Base-by-base conservation (phyloP, 2,888 invertebrate species). In the Cancer borealis region DNA sequence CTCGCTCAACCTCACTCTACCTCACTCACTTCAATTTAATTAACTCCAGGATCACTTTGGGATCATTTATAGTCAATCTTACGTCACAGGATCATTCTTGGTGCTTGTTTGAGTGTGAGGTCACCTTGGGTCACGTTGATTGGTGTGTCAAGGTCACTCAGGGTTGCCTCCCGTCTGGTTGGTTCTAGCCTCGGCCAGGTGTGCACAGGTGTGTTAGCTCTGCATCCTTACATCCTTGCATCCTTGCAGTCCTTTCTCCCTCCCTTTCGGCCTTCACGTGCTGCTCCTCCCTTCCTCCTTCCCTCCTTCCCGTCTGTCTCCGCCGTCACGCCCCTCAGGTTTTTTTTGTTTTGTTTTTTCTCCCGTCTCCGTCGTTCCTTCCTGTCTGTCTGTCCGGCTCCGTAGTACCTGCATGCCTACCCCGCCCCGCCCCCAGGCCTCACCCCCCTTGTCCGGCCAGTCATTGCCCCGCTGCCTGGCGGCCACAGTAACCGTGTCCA, bases 301-400 rank as follows among this genome's bases (percentile, higher is more conserved):
- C 26, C 73, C 26, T 73, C 73, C 73, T 26, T 73, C 73, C 73
- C 26, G 8, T 73, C 8, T 26, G 73, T 47, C 89, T 47, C 47
- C 47, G 89, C 89, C 49, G 46, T 49, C 89, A 89, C 89, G 49
- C 89, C 89, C 26, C 89, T 47, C 47, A 2, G n/a, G 91, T 60
- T 91, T 30, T 49, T 89, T 54, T 10, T 73, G 91, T 60, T 91
- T 30, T 49, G 49, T 54, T n/a, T 54, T 60, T 10, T 10, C 45
- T 90, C 49, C 49, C 54, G 26, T 60, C 60, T 60, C 60, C 60
- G 73, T n/a, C n/a, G 73, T 26, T 73, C 26, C 73, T 26, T 73
- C 73, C 73, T 73, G 73, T 60, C 60, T 60, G 60, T 60, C 60
- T 21, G 21, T 21, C 4, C 60, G 21, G 60, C 54, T 14, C 54